Conservation (phyloP, 2,888 invertebrate species). For the Idaea biselata region DNA sequence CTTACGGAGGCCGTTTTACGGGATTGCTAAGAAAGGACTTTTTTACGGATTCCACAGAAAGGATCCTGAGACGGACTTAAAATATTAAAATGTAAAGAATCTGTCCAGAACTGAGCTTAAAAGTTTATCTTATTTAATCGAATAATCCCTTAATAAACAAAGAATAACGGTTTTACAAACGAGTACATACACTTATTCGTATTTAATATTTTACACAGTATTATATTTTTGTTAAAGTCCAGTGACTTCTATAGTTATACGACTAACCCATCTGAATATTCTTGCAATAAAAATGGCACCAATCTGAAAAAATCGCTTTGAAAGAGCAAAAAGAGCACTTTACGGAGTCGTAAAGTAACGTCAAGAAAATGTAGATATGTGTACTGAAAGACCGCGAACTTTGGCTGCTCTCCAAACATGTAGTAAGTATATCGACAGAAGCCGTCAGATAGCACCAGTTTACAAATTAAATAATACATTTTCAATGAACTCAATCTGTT, state of each 20-base stretch:
- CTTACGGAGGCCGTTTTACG: no score
- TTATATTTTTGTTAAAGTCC: not conserved
- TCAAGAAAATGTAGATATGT: conserved; percentile 37
- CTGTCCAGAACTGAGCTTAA: no score
- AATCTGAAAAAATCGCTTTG: conserved; percentile 53
- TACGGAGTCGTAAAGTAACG: conserved; percentile 62
- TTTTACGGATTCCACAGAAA: no score
- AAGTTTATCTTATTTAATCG: no score
- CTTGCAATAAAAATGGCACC: conserved; percentile 48
- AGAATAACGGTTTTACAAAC: no score
- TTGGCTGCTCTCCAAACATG: conserved; percentile 59
- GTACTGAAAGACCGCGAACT: conserved; percentile 47
- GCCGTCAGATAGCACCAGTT: conserved; percentile 45
- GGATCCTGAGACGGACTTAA: no score
- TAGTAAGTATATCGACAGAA: conserved; percentile 42
- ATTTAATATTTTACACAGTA: not conserved
- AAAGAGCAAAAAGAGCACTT: conserved; percentile 58
- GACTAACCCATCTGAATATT: conserved; percentile 39
- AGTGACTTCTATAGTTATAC: not conserved
- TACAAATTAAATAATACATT: conserved; percentile 41
- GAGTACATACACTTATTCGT: no score
- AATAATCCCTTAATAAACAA: no score
- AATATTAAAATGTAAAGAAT: no score
- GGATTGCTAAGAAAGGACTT: no score
- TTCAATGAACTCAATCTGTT: conserved; percentile 12